Base-by-base conservation (phyloP, 1,140 invertebrate genomes). In the Drosophila mauritiana region DNA sequence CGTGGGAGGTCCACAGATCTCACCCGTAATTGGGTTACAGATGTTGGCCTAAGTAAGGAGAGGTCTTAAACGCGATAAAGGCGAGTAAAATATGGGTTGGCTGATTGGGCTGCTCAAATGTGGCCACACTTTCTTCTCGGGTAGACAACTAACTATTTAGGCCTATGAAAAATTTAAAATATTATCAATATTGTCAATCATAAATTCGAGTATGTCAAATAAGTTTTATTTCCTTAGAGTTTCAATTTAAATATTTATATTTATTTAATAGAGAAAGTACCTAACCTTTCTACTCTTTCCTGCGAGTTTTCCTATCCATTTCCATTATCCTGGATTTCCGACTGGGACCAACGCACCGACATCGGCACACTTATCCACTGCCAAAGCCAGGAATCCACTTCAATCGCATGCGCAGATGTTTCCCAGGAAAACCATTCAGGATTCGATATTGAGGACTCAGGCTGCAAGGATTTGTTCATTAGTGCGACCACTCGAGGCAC, bases 381-480 rank as follows among this genome's bases (percentile, higher is more conserved):
- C 17, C 45, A 53, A 53, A 74, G 36, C 20, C 40, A 12, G 36
- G 61, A 63, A 59, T 76, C 53, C 73, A 59, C 59, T 69, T 55
- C 52, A 25, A 40, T 62, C 81, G 77, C 82, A 81, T 43, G 73
- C 59, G 81, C 81, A 85, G 81, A 78, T 85, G 81, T 86, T 84
- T 77, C 54, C 7, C 74, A 57, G 77, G 70, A 70, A 63, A 72
- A 43, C 69, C 67, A 73, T 73, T 73, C 68, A 73, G 36, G 42
- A 70, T n/a, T 46, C 42, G 34, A 61, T 22, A 59, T 36, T 42
- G 37, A 59, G 61, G 64, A 64, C 46, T 31, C 40, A 0, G 48
- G 31, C 42, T 5, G 42, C 52, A 67, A 67, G 70, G 80, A 82
- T 76, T 83, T 70, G 64, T 84, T 83, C 80, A 83, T 83, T 83